Evolutionary conservation across 2,888 invertebrate species (phyloP).

Genomic region (Torymus aiolomorphi): DNA sequence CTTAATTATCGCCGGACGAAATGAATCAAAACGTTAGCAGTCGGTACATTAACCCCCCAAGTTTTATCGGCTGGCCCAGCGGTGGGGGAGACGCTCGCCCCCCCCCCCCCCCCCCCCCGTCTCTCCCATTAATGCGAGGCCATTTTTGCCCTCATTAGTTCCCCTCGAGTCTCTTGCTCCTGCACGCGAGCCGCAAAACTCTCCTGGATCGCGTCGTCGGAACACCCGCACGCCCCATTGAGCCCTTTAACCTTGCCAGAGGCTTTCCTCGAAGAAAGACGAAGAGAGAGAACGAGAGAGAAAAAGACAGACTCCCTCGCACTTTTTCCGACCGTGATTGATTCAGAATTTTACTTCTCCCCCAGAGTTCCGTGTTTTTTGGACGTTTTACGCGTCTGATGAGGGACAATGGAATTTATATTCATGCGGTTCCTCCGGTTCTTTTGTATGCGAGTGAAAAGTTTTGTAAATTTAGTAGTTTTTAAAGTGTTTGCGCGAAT

Average conservation of each 20-base stretch:
- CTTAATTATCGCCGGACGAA: background rate
- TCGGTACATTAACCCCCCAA: conserved; percentile 28
- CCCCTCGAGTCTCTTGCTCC: background rate
- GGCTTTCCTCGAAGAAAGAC: background rate
- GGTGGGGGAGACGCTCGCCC: background rate
- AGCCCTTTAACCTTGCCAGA: conserved; percentile 26
- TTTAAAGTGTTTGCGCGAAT: too few relatives aligned
- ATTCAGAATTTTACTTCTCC: conserved; percentile 26
- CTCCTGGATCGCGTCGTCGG: background rate
- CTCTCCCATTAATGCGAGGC: conserved; percentile 10
- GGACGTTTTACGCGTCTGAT: too few relatives aligned
- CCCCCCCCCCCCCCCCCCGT: too few relatives aligned
- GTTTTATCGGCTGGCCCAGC: conserved; percentile 16
- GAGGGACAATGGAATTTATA: too few relatives aligned
- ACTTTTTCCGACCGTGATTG: conserved; percentile 20
- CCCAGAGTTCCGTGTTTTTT: too few relatives aligned
- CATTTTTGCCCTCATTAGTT: conserved; percentile 38
- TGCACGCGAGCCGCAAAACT: conserved; percentile 5
- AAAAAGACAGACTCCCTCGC: background rate
- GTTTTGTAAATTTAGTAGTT: too few relatives aligned
- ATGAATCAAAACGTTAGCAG: conserved; percentile 25
- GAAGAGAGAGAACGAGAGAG: too few relatives aligned
- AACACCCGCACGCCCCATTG: conserved; percentile 41
- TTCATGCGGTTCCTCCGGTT: too few relatives aligned
- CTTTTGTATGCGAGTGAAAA: too few relatives aligned